phyloP scores from a whole-genome alignment of 2,113 vertebrate species.

The Holacanthus passer region DNA sequence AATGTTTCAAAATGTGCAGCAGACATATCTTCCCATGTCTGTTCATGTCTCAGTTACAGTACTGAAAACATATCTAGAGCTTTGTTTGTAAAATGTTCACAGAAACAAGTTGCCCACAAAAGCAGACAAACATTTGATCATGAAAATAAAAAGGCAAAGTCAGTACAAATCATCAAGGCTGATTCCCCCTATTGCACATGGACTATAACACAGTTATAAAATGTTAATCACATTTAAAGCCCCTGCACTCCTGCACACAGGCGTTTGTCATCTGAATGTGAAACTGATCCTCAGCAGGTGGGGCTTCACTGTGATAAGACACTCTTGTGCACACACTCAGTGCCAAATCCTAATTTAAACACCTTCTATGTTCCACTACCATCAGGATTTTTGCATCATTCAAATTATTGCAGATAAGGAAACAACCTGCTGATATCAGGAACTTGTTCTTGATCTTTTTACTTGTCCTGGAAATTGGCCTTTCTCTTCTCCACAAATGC shows the following conservation, averaged over 20 bases:
- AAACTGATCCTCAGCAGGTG: background rate
- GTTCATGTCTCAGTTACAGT: background rate
- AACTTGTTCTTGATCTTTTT: constrained; percentile 40
- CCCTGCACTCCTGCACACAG: background rate
- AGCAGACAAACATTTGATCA: constrained; percentile 42
- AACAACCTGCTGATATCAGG: constrained; percentile 9
- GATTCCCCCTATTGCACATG: constrained; percentile 5
- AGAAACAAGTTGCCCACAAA: constrained; percentile 28
- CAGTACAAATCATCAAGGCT: constrained; percentile 11
- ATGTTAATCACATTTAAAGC: constrained; percentile 20
- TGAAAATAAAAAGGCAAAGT: constrained; percentile 61
- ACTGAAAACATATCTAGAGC: constrained; percentile 3
- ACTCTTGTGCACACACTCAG: constrained; percentile 30
- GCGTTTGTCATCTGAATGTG: constrained; percentile 8
- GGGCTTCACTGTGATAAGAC: constrained; percentile 27
- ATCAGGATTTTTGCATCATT: constrained; percentile 30
- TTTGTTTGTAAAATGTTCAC: constrained; percentile 69
- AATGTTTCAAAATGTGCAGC: background rate
- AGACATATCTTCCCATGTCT: background rate
- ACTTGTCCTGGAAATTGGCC: constrained; percentile 92
- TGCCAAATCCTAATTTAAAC: constrained; percentile 29
- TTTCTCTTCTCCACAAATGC: constrained; percentile 98
- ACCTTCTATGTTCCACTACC: constrained; percentile 9
- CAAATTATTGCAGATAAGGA: constrained; percentile 23
- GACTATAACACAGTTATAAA: background rate